phyloP scores from a whole-genome alignment of 1,140 invertebrate genomes.

The Calephelis nemesis region DNA sequence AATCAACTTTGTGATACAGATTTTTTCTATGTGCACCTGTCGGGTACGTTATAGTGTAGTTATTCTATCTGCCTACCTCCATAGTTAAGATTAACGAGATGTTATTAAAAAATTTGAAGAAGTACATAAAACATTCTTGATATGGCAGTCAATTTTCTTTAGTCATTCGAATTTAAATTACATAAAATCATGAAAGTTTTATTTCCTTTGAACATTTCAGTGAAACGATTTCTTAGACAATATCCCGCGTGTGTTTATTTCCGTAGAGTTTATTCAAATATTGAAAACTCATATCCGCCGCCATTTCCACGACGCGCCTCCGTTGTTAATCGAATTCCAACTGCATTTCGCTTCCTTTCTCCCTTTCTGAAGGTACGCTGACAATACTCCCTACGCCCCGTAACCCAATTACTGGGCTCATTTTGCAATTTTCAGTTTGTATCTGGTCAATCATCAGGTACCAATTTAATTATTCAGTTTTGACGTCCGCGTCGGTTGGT shows the following conservation, averaged over 20 bases:
- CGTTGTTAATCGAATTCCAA: constrained; percentile 52
- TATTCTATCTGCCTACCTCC: too few species aligned
- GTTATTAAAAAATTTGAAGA: too few species aligned
- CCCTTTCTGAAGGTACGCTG: not conserved
- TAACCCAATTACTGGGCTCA: not conserved
- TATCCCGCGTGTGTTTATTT: constrained; percentile 74
- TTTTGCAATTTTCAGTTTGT: too few species aligned
- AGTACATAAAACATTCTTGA: not conserved
- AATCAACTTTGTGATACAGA: too few species aligned
- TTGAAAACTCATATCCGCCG: constrained; percentile 69
- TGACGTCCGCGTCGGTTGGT: too few species aligned
- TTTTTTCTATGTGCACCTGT: too few species aligned
- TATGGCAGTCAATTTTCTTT: not conserved
- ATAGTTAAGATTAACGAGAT: too few species aligned
- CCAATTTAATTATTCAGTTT: too few species aligned
- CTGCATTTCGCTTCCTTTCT: constrained; percentile 32
- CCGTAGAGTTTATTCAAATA: constrained; percentile 71
- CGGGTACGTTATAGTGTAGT: too few species aligned
- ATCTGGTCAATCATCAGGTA: too few species aligned
- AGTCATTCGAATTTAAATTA: not conserved
- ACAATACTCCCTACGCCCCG: not conserved
- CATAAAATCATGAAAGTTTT: not conserved
- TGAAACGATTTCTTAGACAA: constrained; percentile 43
- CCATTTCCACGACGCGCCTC: constrained; percentile 54
- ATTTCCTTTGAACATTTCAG: constrained; percentile 30